Evolutionary conservation across 2,888 invertebrate species (phyloP), one percentile per base, ranked within the genome.

Genomic region (Tineola bisselliella): DNA sequence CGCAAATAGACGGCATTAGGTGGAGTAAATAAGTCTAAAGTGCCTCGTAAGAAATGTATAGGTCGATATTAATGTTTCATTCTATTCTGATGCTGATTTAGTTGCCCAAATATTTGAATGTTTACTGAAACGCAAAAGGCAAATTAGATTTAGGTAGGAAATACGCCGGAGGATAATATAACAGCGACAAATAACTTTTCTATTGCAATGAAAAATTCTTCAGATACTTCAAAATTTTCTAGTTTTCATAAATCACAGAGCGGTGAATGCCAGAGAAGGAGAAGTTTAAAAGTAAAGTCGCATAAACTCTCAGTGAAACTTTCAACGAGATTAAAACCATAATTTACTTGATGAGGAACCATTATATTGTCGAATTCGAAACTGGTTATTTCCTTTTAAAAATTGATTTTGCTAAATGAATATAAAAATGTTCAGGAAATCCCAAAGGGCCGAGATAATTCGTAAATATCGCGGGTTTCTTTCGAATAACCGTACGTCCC

Each of bases 171-270:
- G 54, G 4, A 56, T n/a, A 58, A 58, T 31, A 33, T 58, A 33
- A 33, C 33, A 31, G 33, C 31, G 31, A 33, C 58, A 58, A 31
- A 33, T 33, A 58, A 54, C 54, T 25, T 54, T 33, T 13, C 68
- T 67, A 67, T 69, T 72, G 71, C 71, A 73, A 75, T 73, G 74
- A 75, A 77, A 77, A 76, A 77, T 76, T 75, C 74, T 75, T 75
- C 74, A 74, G 71, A 74, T 70, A 67, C 70, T 77, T 76, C 68
- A 76, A 70, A 77, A 77, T 76, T 77, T 74, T 77, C 76, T 79
- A 83, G 79, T 80, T 81, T 81, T 75, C 76, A 82, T 82, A 83
- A 84, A 84, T 83, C 79, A 81, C 74, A 68, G 69, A 73, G 75
- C 76, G 74, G 68, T 78, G 78, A 81, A 81, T 76, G 74, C 72